A percentile compares a stretch with the other conserved stretches of the same genome.
Evolutionary conservation across 1,140 invertebrate species (phyloP).

Genomic region (Drosophila cardini): DNA sequence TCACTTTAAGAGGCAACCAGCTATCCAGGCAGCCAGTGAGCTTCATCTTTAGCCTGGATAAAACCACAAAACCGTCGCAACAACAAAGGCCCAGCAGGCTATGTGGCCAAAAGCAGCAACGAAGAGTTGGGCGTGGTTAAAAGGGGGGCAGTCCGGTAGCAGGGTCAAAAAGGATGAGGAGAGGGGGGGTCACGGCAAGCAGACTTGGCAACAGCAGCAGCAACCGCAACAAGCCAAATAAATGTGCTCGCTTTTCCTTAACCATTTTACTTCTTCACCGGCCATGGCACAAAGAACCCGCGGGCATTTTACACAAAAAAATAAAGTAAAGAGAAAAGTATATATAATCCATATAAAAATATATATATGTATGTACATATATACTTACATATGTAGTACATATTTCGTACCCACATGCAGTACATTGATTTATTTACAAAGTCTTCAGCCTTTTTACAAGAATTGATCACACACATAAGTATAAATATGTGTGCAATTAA

Average conservation of each 20-base stretch:
- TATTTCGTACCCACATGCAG: too few relatives aligned
- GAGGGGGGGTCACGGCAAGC: background rate
- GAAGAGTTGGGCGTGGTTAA: background rate
- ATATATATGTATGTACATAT: conserved; percentile 22
- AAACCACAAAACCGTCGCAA: conserved; percentile 69
- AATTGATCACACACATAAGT: conserved; percentile 4
- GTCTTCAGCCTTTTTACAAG: conserved; percentile 35
- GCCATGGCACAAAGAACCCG: conserved; percentile 65
- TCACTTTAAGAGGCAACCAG: conserved; percentile 47
- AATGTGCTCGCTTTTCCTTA: conserved; percentile 67
- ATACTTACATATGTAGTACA: background rate
- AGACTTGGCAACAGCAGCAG: conserved; percentile 22
- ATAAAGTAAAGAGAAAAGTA: background rate
- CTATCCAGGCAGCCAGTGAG: background rate
- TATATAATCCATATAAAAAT: background rate
- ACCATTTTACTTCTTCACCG: conserved; percentile 20
- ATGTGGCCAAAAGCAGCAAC: conserved; percentile 11
- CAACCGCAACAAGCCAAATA: conserved; percentile 78
- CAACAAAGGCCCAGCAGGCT: conserved; percentile 65
- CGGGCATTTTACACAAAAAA: conserved; percentile 65
- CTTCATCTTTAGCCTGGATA: conserved; percentile 54
- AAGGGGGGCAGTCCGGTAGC: background rate
- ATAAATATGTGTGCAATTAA: background rate
- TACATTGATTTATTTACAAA: conserved; percentile 70
- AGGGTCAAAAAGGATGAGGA: background rate